phyloP scores from a whole-genome alignment of 2,797 vertebrate genomes.

The Spinibarbus caldwelli region DNA sequence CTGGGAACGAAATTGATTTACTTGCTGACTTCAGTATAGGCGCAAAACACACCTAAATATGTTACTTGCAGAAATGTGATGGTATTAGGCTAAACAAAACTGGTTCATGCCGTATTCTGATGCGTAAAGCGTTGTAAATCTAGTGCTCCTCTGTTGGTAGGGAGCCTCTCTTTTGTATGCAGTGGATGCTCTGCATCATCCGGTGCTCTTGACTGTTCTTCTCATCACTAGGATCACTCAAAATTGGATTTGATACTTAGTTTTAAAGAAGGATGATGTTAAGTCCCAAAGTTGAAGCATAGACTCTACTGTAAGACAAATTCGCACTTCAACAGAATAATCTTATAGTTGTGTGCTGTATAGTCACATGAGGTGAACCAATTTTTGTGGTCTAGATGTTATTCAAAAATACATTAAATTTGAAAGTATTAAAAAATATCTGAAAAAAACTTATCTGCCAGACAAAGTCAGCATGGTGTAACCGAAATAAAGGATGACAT shows the following conservation, averaged over 20 bases:
- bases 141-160: conserved; percentile 4
- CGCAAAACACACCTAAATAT: not conserved
- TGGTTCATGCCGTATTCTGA: not conserved
- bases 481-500: not conserved
- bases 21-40: not conserved
- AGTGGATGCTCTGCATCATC: conserved; percentile 30
- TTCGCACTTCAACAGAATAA: not conserved
- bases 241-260: conserved; percentile 12
- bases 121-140: not conserved
- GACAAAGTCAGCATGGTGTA: not conserved
- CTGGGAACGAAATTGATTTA: not conserved
- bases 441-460: not conserved
- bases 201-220: conserved; percentile 31
- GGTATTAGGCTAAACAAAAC: not conserved
- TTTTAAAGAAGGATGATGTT: not conserved
- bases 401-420: not conserved
- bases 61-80: not conserved
- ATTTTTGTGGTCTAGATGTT: not conserved
- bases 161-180: conserved; percentile 44
- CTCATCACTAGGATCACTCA: conserved; percentile 4
- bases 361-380: not conserved
- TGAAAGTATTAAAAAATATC: not conserved
- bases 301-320: too few species aligned
- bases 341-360: not conserved
- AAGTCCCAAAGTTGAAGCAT: not conserved